phyloP scores from a whole-genome alignment of 2,888 invertebrate genomes.

The Andrena praecox region DNA sequence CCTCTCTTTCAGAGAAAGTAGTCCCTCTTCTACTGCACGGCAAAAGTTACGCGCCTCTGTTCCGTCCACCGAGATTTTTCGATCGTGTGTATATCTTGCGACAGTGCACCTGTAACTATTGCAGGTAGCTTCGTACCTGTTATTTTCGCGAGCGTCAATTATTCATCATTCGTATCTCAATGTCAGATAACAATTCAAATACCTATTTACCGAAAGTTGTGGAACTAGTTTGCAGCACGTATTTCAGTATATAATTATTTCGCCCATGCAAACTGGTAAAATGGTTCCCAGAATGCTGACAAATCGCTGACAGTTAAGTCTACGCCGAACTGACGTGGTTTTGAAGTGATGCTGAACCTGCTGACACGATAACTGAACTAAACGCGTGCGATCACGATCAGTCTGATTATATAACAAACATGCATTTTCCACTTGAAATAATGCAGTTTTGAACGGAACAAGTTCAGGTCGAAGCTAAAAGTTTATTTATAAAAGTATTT shows the following conservation, averaged over 20 bases:
- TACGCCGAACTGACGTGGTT: constrained; percentile 57
- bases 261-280: background rate
- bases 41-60: constrained; percentile 35
- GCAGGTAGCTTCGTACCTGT: background rate
- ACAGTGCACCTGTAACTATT: background rate
- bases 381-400: constrained; percentile 19
- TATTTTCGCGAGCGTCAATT: background rate
- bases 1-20: constrained; percentile 45
- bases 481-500: background rate
- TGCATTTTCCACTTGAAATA: constrained; percentile 23
- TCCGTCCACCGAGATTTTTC: constrained; percentile 10
- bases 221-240: background rate
- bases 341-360: constrained; percentile 41
- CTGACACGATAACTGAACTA: constrained; percentile 41
- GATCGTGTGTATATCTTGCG: background rate
- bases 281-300: constrained; percentile 46
- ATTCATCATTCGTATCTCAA: too few species aligned
- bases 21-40: constrained; percentile 2
- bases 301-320: constrained; percentile 44
- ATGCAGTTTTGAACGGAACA: background rate
- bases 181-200: background rate
- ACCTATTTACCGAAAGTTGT: background rate
- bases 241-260: background rate
- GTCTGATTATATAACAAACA: constrained; percentile 43
- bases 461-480: background rate